Evolutionary conservation across 2,797 vertebrate species (phyloP).

Genomic region (Protosalanx chinensis): DNA sequence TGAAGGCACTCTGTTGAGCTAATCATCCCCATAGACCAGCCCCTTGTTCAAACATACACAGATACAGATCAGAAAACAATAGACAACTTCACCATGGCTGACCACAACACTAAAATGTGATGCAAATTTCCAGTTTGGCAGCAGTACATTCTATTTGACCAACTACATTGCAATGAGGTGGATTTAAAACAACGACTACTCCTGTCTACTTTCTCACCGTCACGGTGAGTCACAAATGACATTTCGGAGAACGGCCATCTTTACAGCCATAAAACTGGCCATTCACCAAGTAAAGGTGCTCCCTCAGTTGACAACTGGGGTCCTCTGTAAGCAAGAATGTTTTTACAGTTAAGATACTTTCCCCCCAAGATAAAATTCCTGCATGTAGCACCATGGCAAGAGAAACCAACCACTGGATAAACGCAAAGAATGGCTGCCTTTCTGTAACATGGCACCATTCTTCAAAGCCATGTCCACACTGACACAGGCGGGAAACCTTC

Average conservation of each 20-base stretch:
- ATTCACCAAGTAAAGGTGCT: slow-evolving; percentile 40
- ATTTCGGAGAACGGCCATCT: slow-evolving; percentile 31
- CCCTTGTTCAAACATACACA: slow-evolving; percentile 59
- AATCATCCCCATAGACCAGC: slow-evolving; percentile 66
- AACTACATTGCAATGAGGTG: slow-evolving; percentile 22
- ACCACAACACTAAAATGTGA: slow-evolving; percentile 36
- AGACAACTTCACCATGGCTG: slow-evolving; percentile 31
- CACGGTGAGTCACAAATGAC: slow-evolving; percentile 23
- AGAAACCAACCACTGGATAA: slow-evolving; percentile 24
- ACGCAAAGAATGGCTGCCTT: slow-evolving; percentile 23
- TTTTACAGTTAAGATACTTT: slow-evolving; percentile 34
- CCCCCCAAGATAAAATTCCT: slow-evolving; percentile 33
- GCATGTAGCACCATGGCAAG: slow-evolving; percentile 46
- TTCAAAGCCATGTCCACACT: slow-evolving; percentile 38
- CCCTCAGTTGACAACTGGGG: neutral
- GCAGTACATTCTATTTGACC: slow-evolving; percentile 39
- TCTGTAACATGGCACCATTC: slow-evolving; percentile 38
- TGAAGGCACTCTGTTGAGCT: slow-evolving; percentile 52
- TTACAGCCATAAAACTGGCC: slow-evolving; percentile 72
- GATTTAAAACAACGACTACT: slow-evolving; percentile 20
- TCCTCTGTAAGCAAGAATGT: slow-evolving; percentile 33
- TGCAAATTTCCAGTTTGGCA: slow-evolving; percentile 43
- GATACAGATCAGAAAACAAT: slow-evolving; percentile 43
- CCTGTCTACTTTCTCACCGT: slow-evolving; percentile 18
- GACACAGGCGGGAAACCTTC: slow-evolving; percentile 38